Evolutionary conservation across 2,888 invertebrate genomes (phyloP).

Genomic region (Blomia tropicalis): DNA sequence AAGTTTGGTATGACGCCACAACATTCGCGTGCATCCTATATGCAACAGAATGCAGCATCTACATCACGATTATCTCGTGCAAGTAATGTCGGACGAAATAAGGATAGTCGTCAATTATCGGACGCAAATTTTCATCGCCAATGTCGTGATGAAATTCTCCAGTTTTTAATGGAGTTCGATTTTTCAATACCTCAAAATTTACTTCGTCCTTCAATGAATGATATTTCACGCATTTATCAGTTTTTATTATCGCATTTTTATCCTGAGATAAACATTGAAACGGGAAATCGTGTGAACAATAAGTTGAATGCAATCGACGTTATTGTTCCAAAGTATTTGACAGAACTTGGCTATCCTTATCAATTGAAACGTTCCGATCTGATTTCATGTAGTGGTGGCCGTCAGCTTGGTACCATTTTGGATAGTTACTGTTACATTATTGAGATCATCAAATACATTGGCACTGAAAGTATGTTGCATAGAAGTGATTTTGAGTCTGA

Average conservation of each 20-base stretch:
- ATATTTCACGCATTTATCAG: slow-evolving; percentile 19
- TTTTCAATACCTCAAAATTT: not conserved
- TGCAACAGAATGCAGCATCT: not conserved
- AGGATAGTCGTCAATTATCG: slow-evolving; percentile 17
- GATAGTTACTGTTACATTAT: slow-evolving; percentile 19
- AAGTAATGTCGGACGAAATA: not conserved
- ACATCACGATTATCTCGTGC: not conserved
- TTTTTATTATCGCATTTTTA: slow-evolving; percentile 20
- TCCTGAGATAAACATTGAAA: not conserved
- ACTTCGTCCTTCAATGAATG: slow-evolving; percentile 4
- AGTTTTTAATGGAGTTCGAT: slow-evolving; percentile 11
- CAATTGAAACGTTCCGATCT: slow-evolving; percentile 19
- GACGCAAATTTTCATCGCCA: slow-evolving; percentile 17
- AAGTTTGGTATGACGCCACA: slow-evolving; percentile 1
- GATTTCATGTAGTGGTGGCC: slow-evolving; percentile 16
- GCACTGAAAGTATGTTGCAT: no score
- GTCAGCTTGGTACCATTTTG: slow-evolving; percentile 19
- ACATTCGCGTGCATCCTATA: not conserved
- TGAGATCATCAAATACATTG: not conserved
- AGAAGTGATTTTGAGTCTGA: no score
- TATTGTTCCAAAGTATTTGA: slow-evolving; percentile 19
- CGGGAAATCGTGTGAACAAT: not conserved
- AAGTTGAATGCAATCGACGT: slow-evolving; percentile 12
- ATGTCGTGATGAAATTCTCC: slow-evolving; percentile 11
- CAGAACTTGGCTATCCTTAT: slow-evolving; percentile 21